phyloP scores from a whole-genome alignment of 2,113 vertebrate species.

The Prochilodus magdalenae region DNA sequence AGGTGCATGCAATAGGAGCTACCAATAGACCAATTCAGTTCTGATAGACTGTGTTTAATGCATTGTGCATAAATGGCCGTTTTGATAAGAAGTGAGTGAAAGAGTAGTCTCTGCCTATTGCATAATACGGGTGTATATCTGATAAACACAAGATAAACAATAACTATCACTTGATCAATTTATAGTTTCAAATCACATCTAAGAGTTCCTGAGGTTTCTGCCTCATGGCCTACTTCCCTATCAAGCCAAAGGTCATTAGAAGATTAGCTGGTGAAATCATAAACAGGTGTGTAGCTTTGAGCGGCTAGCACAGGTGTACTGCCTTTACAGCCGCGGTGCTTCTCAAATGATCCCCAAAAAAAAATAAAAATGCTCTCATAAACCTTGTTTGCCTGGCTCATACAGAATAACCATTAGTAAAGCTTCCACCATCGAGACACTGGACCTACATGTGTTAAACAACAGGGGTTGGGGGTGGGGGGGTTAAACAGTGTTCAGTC shows the following conservation, averaged over 20 bases:
- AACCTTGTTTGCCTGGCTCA: not conserved
- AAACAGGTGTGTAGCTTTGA: not conserved
- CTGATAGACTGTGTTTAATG: too few relatives aligned
- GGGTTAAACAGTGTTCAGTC: conserved; percentile 3
- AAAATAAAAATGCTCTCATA: not conserved
- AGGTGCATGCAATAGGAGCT: too few relatives aligned
- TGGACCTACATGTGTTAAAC: not conserved
- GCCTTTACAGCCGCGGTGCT: conserved; percentile 6
- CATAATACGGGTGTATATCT: too few relatives aligned
- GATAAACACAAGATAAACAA: too few relatives aligned
- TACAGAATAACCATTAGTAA: not conserved
- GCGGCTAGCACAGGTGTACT: conserved; percentile 11
- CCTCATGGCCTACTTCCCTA: not conserved
- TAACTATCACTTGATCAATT: too few relatives aligned
- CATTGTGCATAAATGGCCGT: too few relatives aligned
- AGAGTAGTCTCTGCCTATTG: too few relatives aligned
- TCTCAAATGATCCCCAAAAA: conserved; percentile 1
- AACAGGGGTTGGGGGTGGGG: too few relatives aligned
- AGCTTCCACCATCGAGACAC: too few relatives aligned
- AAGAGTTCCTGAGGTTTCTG: not conserved
- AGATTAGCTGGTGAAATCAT: not conserved
- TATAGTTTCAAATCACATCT: not conserved
- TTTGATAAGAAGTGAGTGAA: too few relatives aligned
- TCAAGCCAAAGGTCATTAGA: conserved; percentile 12
- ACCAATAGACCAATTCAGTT: too few relatives aligned